These are phyloP conservation scores for Yponomeuta sedellus DNA, from an alignment of 2,888 invertebrate genomes.

Conservation along the genomic window DNA sequence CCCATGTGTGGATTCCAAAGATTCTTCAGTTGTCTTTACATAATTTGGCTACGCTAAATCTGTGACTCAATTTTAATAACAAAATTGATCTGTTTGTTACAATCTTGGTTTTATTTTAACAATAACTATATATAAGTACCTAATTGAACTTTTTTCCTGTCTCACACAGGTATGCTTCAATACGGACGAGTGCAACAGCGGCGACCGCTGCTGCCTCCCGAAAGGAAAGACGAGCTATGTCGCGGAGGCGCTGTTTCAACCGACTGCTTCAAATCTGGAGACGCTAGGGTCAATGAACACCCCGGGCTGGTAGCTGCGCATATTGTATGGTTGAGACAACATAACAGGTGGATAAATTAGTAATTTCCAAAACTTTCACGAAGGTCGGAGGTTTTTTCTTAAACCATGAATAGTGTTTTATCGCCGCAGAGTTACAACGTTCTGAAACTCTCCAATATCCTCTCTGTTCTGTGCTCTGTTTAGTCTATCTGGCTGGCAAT, in stretches of 20 bases:
- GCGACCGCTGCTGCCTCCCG: conserved; percentile 75
- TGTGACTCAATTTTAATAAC: too few species aligned
- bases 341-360: conserved; percentile 69
- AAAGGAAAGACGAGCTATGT: conserved; percentile 80
- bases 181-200: conserved; percentile 81
- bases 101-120: not conserved
- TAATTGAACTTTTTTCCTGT: too few species aligned
- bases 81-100: not conserved
- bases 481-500: too few species aligned
- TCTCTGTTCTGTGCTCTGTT: too few species aligned
- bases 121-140: too few species aligned
- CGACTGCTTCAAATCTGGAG: conserved; percentile 87
- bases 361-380: not conserved
- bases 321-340: conserved; percentile 84
- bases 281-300: conserved; percentile 87
- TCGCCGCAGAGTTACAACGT: too few species aligned
- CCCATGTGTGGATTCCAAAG: not conserved
- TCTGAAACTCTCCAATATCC: too few species aligned
- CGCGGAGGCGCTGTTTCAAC: conserved; percentile 82
- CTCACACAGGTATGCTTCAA: conserved; percentile 62
- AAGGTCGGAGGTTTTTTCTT: too few species aligned
- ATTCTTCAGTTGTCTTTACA: not conserved
- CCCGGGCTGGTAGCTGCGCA: conserved; percentile 86
- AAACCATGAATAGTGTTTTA: too few species aligned
- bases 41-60: too few species aligned